Percentiles rank a stretch among this genome's conserved stretches.
phyloP scores from a whole-genome alignment of 2,888 invertebrate species.

The Hypena proboscidalis region DNA sequence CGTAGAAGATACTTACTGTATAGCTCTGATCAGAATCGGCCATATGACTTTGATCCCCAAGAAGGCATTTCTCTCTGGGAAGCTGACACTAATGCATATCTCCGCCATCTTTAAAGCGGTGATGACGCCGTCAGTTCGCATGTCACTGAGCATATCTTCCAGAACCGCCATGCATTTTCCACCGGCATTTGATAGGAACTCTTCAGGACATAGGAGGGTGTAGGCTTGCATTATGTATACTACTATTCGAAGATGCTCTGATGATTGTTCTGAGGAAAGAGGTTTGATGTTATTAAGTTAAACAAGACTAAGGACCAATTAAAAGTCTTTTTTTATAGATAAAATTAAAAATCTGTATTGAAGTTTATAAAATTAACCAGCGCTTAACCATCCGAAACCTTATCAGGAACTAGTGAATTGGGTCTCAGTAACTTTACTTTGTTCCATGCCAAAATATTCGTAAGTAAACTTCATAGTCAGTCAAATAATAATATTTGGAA shows the following conservation, averaged over 20 bases:
- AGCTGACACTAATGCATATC: constrained; percentile 90
- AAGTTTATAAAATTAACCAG: no score
- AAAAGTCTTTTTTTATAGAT: no score
- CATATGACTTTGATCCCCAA: constrained; percentile 85
- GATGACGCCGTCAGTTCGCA: constrained; percentile 85
- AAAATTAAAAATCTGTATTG: no score
- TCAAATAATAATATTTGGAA: no score
- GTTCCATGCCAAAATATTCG: no score
- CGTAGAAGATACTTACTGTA: constrained; percentile 63
- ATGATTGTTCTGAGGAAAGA: constrained; percentile 88
- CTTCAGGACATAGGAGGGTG: constrained; percentile 91
- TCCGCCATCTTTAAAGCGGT: constrained; percentile 88
- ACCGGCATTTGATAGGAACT: constrained; percentile 90
- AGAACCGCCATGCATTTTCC: constrained; percentile 88
- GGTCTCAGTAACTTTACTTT: no score
- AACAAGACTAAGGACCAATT: no score
- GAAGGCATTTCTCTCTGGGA: constrained; percentile 89
- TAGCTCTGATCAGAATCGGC: constrained; percentile 73
- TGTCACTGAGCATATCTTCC: constrained; percentile 90
- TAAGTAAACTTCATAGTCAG: no score
- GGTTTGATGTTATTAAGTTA: not conserved
- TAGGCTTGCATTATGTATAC: constrained; percentile 94
- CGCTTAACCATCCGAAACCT: no score
- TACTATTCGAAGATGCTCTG: constrained; percentile 92
- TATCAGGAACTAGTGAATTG: no score